These are phyloP conservation scores for Idaea straminata DNA, from an alignment of 2,888 invertebrate genomes.

Conservation along the genomic window DNA sequence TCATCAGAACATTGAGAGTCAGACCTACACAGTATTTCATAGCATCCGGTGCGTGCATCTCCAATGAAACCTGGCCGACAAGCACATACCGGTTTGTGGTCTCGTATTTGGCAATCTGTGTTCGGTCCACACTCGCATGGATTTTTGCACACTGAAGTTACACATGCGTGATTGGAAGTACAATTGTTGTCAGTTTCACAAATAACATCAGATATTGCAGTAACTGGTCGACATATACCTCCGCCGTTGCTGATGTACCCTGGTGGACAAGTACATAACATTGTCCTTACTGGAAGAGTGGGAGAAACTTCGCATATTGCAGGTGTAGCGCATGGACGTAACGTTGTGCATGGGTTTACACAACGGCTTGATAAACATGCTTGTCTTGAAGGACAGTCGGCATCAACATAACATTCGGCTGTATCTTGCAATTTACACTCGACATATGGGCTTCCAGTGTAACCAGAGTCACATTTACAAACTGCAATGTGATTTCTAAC, in stretches of 20 bases:
- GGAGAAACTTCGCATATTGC: slow-evolving; percentile 90
- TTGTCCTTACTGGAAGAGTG: slow-evolving; percentile 91
- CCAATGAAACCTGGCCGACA: slow-evolving; percentile 92
- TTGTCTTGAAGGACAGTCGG: slow-evolving; percentile 88
- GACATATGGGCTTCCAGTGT: slow-evolving; percentile 89
- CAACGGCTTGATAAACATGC: slow-evolving; percentile 92
- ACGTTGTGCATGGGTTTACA: slow-evolving; percentile 88
- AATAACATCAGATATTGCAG: slow-evolving; percentile 80
- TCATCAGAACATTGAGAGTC: slow-evolving; percentile 90
- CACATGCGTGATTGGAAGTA: slow-evolving; percentile 87
- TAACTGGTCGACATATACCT: slow-evolving; percentile 88
- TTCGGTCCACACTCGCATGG: slow-evolving; percentile 93
- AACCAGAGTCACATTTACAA: slow-evolving; percentile 90
- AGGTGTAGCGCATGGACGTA: slow-evolving; percentile 89
- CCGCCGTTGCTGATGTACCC: slow-evolving; percentile 93
- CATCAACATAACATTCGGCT: slow-evolving; percentile 89
- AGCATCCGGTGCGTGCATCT: slow-evolving; percentile 90
- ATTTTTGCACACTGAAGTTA: slow-evolving; percentile 88
- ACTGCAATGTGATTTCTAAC: slow-evolving; percentile 90
- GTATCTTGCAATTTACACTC: slow-evolving; percentile 87
- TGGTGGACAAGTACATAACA: slow-evolving; percentile 94
- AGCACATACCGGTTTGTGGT: slow-evolving; percentile 93
- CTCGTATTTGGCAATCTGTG: slow-evolving; percentile 90
- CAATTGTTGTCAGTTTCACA: slow-evolving; percentile 91
- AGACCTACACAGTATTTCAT: slow-evolving; percentile 85